Percentiles rank a stretch among this genome's conserved stretches.
phyloP scores from a whole-genome alignment of 2,888 invertebrate species.

The Helicoverpa assulta region DNA sequence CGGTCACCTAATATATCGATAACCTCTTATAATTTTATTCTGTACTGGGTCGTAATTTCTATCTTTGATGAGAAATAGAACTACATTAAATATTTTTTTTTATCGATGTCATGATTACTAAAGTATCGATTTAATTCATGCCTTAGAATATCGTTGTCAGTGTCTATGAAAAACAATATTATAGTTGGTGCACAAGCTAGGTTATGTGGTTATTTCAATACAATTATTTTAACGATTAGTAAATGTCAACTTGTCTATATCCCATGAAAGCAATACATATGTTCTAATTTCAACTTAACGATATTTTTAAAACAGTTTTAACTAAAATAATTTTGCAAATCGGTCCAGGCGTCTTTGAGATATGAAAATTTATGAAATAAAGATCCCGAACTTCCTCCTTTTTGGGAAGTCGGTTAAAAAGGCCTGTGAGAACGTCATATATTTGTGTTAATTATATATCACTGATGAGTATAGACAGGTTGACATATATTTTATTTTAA shows the following conservation, averaged over 20 bases:
- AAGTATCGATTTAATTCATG: neutral
- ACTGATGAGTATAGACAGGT: constrained; percentile 10
- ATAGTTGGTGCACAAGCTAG: constrained; percentile 35
- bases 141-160: neutral
- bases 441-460: neutral
- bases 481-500: constrained; percentile 15
- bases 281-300: neutral
- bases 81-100: neutral
- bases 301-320: neutral
- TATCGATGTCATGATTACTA: neutral
- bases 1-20: neutral
- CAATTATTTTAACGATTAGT: constrained; percentile 16
- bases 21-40: too few relatives aligned
- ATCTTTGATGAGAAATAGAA: too few relatives aligned
- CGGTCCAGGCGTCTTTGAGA: too few relatives aligned
- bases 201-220: constrained; percentile 27
- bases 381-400: too few relatives aligned
- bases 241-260: constrained; percentile 40
- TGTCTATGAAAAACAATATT: constrained; percentile 12
- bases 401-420: too few relatives aligned
- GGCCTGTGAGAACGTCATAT: constrained; percentile 18
- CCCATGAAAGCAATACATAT: neutral
- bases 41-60: neutral
- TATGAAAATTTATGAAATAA: too few relatives aligned
- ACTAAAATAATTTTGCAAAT: neutral